Evolutionary conservation across 2,888 invertebrate genomes (phyloP), one percentile per base, ranked within the genome.

Genomic region (Lithodes maja): DNA sequence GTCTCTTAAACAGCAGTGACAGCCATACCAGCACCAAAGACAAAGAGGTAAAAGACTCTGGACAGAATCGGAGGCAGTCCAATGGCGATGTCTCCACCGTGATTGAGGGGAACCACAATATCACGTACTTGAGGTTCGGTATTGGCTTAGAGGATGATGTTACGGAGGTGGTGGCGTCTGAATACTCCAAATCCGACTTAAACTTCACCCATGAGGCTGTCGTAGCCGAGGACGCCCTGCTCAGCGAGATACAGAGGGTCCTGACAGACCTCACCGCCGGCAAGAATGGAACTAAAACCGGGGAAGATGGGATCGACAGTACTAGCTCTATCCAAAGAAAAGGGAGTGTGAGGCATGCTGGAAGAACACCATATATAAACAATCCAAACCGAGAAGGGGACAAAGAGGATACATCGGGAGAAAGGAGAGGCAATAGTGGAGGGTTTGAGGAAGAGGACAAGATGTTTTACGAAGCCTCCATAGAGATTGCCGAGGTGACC

Each of bases 401-500:
- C 17, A 33, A 7, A 1, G 77, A 52, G 49, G 17, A 7, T 2
- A 82, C 49, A 68, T 1, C 12, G 17, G 9, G 84, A 12, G 55
- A 33, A 12, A 49, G n/a, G n/a, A 53, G 7, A 50, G 17, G 49
- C 17, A 3, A 49, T 17, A 33, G 77, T 3, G 83, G 92, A 93
- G 85, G 79, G 9, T 90, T 93, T 50, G 92, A 92, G 55, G 92
- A 93, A 52, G 93, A 93, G 68, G 93, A 93, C 89, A 79, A 79
- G 49, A 7, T n/a, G 12, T 61, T 54, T 12, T 68, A 83, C 5
- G 84, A 84, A 49, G 74, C 78, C 50, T 53, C 75, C 7, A 75
- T 84, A 33, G 88, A 86, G 75, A 50, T 81, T 17, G 83, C 80
- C 9, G 83, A 83, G 55, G 74, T 80, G 75, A 86, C 80, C 5